These are phyloP conservation scores for Neogobius melanostomus DNA, from an alignment of 2,113 vertebrate genomes.

Conservation along the genomic window DNA sequence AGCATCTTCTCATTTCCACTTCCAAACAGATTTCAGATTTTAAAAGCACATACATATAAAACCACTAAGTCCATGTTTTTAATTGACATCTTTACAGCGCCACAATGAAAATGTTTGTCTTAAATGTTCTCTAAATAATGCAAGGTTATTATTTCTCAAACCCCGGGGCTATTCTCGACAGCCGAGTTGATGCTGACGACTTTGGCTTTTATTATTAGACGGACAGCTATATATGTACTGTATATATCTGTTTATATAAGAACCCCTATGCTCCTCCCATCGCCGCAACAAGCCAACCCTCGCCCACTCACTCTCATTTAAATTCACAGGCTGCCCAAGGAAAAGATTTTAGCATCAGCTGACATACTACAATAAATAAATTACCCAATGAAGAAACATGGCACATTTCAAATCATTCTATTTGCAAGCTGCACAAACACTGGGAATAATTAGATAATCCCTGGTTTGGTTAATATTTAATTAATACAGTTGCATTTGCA, in stretches of 20 bases:
- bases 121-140: constrained; percentile 6
- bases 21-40: too few species aligned
- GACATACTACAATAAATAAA: constrained; percentile 1
- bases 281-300: constrained; percentile 6
- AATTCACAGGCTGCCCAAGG: constrained; percentile 7
- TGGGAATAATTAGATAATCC: constrained; percentile 1
- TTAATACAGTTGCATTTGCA: neutral
- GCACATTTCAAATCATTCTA: constrained; percentile 15
- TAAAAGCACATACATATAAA: too few species aligned
- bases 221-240: constrained; percentile 11
- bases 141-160: constrained; percentile 6
- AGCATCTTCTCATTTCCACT: too few species aligned
- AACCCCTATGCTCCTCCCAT: constrained; percentile 1
- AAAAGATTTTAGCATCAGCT: constrained; percentile 1
- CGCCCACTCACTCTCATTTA: constrained; percentile 17
- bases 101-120: too few species aligned
- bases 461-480: neutral
- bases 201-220: constrained; percentile 5
- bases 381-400: constrained; percentile 1
- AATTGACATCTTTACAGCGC: too few species aligned
- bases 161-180: constrained; percentile 1
- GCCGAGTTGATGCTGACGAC: too few species aligned
- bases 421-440: constrained; percentile 18
- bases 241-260: constrained; percentile 18
- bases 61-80: too few species aligned